Base-by-base conservation (phyloP, 2,797 vertebrate species). In the Catostomus latipinnis region DNA sequence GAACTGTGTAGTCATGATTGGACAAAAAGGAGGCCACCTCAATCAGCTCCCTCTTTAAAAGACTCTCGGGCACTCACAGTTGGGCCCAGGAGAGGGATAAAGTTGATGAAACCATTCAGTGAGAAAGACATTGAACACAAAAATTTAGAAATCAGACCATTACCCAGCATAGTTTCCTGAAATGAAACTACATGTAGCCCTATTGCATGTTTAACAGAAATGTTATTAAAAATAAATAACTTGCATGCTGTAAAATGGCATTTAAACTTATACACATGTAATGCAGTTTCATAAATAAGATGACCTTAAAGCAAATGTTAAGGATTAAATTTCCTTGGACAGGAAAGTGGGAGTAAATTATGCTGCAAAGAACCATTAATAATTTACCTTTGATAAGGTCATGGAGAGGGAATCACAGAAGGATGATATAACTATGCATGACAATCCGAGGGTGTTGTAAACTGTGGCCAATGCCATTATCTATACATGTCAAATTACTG, bases 1-100 rank as follows among this genome's bases (percentile, higher is more conserved):
- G 69, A 73, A 79, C 74, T 7, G 71, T 61, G 72, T 16, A 46
- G 11, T 74, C 14, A 73, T 68, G 69, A 84, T 81, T 77, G 74
- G 56, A 67, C 74, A 76, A 76, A 80, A 78, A 78, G 76, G 76
- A 83, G 75, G 76, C 71, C 69, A 69, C 71, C 56, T 78, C 66
- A 46, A 67, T 81, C 77, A 70, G 34, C 52, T 78, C 57, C 65
- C 49, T 45, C 71, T 16, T 8, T 34, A 72, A 34, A 34, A 66
- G 34, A 49, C 60, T 69, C 76, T 61, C 8, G 62, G 54, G 49
- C 14, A 8, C 56, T 63, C 6, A 9, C 5, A 75, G 67, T 74
- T 50, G 62, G 10, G 7, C 78, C 70, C 71, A 69, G 52, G 57
- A 76, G 62, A 79, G 52, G 53, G n/a, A 53, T 1, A 65, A n/a